phyloP scores from a whole-genome alignment of 2,888 invertebrate genomes.

The Ephialtes manifestator region DNA sequence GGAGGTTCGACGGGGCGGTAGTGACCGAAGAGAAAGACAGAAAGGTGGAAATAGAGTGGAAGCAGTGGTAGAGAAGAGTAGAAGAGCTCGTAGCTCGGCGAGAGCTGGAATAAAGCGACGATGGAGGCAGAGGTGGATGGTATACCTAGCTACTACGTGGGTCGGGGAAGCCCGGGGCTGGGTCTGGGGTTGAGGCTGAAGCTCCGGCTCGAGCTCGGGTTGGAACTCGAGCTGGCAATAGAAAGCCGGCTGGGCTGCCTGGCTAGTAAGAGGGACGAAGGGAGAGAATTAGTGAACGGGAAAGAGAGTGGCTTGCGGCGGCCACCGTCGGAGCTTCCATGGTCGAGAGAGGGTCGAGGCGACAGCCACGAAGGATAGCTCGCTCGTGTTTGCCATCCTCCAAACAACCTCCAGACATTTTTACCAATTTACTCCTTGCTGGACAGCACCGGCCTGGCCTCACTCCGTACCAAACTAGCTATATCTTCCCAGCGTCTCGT shows the following conservation, averaged over 20 bases:
- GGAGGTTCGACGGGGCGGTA: conserved; percentile 22
- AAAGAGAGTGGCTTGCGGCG: conserved; percentile 65
- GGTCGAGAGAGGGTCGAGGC: conserved; percentile 57
- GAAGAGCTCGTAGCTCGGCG: conserved; percentile 46
- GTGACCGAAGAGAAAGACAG: conserved; percentile 65
- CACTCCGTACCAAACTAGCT: conserved; percentile 18
- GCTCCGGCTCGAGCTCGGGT: conserved; percentile 30
- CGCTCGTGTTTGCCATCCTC: conserved; percentile 76
- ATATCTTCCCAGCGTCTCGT: conserved; percentile 38
- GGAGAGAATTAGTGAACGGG: conserved; percentile 70
- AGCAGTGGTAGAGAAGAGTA: conserved; percentile 26
- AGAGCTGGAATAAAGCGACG: conserved; percentile 67
- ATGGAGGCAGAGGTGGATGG: conserved; percentile 44
- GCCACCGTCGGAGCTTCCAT: conserved; percentile 58
- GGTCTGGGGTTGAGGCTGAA: conserved; percentile 8
- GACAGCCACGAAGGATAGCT: conserved; percentile 74
- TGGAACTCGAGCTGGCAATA: conserved; percentile 62
- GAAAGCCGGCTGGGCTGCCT: conserved; percentile 53
- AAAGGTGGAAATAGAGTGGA: conserved; percentile 65
- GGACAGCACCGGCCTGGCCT: conserved; percentile 62
- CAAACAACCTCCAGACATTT: conserved; percentile 79
- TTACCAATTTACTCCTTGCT: conserved; percentile 79
- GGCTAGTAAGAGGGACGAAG: conserved; percentile 56
- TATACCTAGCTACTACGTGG: conserved; percentile 55
- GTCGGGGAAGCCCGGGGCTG: conserved; percentile 57